Evolutionary conservation across 2,888 invertebrate genomes (phyloP), one percentile per base, ranked within the genome.

Genomic region (Leptarthrus brevirostris): DNA sequence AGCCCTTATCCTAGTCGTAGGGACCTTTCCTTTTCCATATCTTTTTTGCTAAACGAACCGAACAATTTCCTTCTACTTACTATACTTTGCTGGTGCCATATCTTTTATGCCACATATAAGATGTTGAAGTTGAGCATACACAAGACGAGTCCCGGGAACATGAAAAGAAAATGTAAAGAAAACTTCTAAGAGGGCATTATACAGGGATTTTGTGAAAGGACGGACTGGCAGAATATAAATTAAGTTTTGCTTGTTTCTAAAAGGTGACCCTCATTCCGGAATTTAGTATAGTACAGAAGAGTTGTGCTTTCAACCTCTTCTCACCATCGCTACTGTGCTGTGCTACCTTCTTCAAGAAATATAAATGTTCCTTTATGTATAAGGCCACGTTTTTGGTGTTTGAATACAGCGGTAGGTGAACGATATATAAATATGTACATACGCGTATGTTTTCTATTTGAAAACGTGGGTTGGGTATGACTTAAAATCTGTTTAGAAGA

Each of bases 221-320:
- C 3, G n/a, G 34, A 52, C 30, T 44, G 52, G 26, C 52, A 34
- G 69, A 69, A 69, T 69, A 69, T 69, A 69, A 69, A 69, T 69
- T 69, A 69, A 69, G 69, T 69, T 69, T 69, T 69, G 34, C 26
- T 26, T 22, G 18, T 30, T 69, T 52, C 69, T 18, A 52, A 52
- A 69, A 69, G 69, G 69, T 69, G 52, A 69, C 69, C 69, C 34
- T 69, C 34, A 44, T 22, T 5, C n/a, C n/a, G 2, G 40, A 3
- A 12, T 16, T 18, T 18, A 16, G 49, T 4, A 49, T 18, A 4
- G 14, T 4, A 16, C 5, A 16, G 16, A 16, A 20, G 49, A 20
- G 22, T 16, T 14, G 14, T 49, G 16, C 16, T 6, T 5, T 14
- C 16, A n/a, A 5, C 49, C 18, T 49, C 49, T 49, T 49, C 18